Evolutionary conservation across 2,888 invertebrate genomes (phyloP).

Genomic region (Trachelus tabidus): DNA sequence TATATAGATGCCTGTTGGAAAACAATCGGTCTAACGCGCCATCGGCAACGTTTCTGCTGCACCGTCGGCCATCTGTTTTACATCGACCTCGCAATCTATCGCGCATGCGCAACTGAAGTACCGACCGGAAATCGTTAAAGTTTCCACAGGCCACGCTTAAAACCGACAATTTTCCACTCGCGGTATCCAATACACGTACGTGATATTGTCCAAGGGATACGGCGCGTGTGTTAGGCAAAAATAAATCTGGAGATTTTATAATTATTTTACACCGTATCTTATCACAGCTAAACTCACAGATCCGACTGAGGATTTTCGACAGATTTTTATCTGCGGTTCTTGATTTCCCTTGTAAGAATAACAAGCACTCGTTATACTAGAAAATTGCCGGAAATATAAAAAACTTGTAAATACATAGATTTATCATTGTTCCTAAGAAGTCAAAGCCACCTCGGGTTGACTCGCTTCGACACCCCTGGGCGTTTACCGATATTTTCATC

Average conservation of each 20-base stretch:
- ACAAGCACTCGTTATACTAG: not conserved
- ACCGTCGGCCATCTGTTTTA: slow-evolving; percentile 12
- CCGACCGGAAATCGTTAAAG: slow-evolving; percentile 35
- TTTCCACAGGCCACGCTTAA: slow-evolving; percentile 24
- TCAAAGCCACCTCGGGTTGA: not conserved
- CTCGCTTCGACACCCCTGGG: not conserved
- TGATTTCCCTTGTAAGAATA: not conserved
- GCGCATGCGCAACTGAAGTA: slow-evolving; percentile 13
- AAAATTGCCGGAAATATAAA: not conserved
- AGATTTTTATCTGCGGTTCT: not conserved
- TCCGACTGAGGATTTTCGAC: not conserved
- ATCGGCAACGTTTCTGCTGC: slow-evolving; percentile 26
- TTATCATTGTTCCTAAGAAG: not conserved
- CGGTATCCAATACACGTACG: not conserved
- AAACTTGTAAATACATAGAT: not conserved
- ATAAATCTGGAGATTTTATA: not conserved
- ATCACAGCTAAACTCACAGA: not conserved
- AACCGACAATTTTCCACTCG: slow-evolving; percentile 24
- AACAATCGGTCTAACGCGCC: slow-evolving; percentile 28
- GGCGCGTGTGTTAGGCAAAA: not conserved
- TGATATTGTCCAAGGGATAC: not conserved
- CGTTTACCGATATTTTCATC: not conserved
- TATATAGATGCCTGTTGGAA: not conserved
- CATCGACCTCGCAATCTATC: slow-evolving; percentile 13
- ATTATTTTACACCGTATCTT: not conserved